Base-by-base conservation (phyloP, 2,113 vertebrate species). In the Elephantulus edwardii region DNA sequence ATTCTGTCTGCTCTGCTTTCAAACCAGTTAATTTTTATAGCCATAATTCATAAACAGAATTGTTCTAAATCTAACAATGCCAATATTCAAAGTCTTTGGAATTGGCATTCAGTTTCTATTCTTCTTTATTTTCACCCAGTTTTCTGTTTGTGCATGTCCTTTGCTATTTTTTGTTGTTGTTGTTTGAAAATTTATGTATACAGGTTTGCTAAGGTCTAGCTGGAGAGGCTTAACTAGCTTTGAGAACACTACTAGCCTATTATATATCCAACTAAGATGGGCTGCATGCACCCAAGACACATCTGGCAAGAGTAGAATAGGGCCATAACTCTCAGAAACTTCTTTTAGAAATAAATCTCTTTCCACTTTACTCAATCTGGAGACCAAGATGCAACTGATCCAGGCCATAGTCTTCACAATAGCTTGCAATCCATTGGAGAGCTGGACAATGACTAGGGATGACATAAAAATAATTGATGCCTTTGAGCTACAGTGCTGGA, bases 11-110 rank as follows among this genome's bases (percentile, higher is more conserved):
- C 8, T 60, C 86, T 42, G 30, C 60, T 87, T 72, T 83, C 78
- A 56, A 79, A 66, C 24, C 38, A 83, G 46, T 12, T 54, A n/a
- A 19, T 86, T 93, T 86, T 88, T 82, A 77, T 68, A 35, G n/a
- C 50, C 44, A 79, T 20, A 86, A 93, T 70, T 79, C 66, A 35
- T 86, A 64, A 89, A 80, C 3, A 19, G 40, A n/a, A n/a, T 60
- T 88, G 35, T 50, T 89, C 92, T 77, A 91, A 89, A 89, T 44
- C 64, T 83, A 88, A 76, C 44, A 48, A 62, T 83, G 76, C 52
- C 77, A 89, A 2, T 13, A 77, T 86, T 28, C 71, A 6, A 52
- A 58, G 28, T 72, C 70, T 40, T 16, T 30, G 5, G 28, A 66
- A 9, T 82, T 93, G 71, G 26, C 35, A 54, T 52, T 86, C 44